Evolutionary conservation across 2,113 vertebrate species (phyloP).

Genomic region (Cromileptes altivelis): DNA sequence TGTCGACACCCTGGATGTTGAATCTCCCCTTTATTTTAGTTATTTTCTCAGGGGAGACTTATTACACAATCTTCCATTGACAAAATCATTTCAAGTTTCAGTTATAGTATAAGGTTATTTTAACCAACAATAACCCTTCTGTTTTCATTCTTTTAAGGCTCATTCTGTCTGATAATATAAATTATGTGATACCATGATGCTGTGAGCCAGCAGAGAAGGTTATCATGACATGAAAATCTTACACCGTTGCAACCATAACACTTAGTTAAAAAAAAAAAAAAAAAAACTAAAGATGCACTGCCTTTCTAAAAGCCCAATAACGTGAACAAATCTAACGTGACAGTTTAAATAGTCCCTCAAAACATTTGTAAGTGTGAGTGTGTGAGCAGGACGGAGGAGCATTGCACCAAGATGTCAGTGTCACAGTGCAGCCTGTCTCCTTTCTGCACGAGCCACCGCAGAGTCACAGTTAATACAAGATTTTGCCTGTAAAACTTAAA

Average conservation of each 20-base stretch:
- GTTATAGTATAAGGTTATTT: no score
- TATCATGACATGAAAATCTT: slow-evolving; percentile 72
- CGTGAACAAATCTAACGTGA: slow-evolving; percentile 71
- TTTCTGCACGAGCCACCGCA: slow-evolving; percentile 86
- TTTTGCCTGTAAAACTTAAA: slow-evolving; percentile 65
- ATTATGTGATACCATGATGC: no score
- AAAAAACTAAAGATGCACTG: slow-evolving; percentile 51
- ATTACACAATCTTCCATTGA: no score
- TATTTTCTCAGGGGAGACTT: no score
- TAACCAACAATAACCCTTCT: no score
- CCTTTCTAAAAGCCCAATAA: slow-evolving; percentile 73
- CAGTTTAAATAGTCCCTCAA: slow-evolving; percentile 76
- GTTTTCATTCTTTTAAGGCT: no score
- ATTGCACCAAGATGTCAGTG: slow-evolving; percentile 83
- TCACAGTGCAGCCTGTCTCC: slow-evolving; percentile 85
- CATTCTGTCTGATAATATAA: no score
- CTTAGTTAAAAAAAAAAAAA: slow-evolving; percentile 59
- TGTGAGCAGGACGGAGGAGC: slow-evolving; percentile 78
- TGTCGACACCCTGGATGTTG: no score
- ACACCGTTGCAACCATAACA: slow-evolving; percentile 22
- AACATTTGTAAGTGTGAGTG: slow-evolving; percentile 70
- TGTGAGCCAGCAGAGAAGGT: no score
- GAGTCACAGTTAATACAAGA: slow-evolving; percentile 82
- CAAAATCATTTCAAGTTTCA: no score
- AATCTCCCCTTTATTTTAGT: no score